These are phyloP conservation scores for Talpa occidentalis DNA, from an alignment of 2,113 vertebrate genomes.

Conservation along the genomic window DNA sequence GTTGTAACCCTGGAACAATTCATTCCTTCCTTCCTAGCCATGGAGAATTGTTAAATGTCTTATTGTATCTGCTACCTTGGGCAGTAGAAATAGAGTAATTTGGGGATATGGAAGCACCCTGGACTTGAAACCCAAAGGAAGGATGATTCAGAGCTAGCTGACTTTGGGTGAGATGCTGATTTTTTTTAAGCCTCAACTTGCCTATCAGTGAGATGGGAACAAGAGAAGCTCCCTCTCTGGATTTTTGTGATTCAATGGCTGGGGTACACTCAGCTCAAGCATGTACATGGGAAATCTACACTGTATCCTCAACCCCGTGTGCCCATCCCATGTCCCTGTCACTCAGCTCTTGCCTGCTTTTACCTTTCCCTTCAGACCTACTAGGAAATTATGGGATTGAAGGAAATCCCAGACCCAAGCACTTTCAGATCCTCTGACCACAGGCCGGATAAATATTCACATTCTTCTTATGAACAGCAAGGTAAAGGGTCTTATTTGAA, in stretches of 20 bases:
- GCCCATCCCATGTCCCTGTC: rapidly evolving
- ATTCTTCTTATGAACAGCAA: conserved; percentile 54
- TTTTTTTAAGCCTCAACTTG: not conserved
- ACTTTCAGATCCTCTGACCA: conserved; percentile 28
- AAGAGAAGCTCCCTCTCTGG: not conserved
- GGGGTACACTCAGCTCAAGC: too few relatives aligned
- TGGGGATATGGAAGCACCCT: rapidly evolving
- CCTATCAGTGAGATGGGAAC: not conserved
- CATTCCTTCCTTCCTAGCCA: not conserved
- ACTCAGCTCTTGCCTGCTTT: not conserved
- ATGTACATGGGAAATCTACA: not conserved
- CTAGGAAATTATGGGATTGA: conserved; percentile 38
- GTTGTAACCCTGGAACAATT: not conserved
- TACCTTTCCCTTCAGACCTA: not conserved
- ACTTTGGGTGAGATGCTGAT: not conserved
- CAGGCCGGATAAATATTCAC: conserved; percentile 49
- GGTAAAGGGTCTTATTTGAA: conserved; percentile 59
- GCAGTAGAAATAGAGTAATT: not conserved
- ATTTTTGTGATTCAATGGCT: not conserved
- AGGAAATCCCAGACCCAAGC: conserved; percentile 57
- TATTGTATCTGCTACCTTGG: not conserved
- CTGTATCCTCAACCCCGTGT: too few relatives aligned
- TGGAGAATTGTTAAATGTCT: not conserved
- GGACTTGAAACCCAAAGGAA: not conserved
- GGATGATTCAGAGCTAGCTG: not conserved